A percentile compares a stretch with the other conserved stretches of the same genome.
phyloP scores from a whole-genome alignment of 2,797 vertebrate genomes.

The Garrulus glandarius region DNA sequence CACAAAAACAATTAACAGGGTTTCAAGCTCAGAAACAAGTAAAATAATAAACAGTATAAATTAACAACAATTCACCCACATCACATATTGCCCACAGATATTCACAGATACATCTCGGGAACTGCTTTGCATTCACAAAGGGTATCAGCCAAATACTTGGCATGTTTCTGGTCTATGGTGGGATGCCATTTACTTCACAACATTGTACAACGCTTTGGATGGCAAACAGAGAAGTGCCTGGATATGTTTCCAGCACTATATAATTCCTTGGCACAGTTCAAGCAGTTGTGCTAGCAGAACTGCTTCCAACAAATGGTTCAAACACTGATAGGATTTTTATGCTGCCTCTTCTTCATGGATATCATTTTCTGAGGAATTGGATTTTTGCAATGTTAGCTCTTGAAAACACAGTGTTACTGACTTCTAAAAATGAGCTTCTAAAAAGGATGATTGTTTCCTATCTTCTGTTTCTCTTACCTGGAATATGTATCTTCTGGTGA shows the following conservation, averaged over 20 bases:
- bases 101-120: conserved; percentile 35
- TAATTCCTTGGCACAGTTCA: conserved; percentile 71
- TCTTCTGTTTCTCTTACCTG: background rate
- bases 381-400: background rate
- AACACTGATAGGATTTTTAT: background rate
- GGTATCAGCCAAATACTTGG: conserved; percentile 64
- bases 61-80: background rate
- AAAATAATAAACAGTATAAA: background rate
- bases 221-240: conserved; percentile 62
- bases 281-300: conserved; percentile 52
- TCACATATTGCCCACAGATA: conserved; percentile 6
- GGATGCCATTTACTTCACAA: conserved; percentile 73
- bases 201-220: conserved; percentile 54
- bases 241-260: conserved; percentile 67
- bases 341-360: background rate
- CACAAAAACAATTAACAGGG: background rate
- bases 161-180: conserved; percentile 60
- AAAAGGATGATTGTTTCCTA: background rate
- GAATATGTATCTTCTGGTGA: background rate
- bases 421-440: background rate
- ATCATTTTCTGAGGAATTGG: background rate
- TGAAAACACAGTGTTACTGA: background rate
- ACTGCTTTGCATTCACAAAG: conserved; percentile 67
- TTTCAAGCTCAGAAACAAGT: conserved; percentile 16
- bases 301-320: conserved; percentile 44